Evolutionary conservation across 2,888 invertebrate genomes (phyloP), one percentile per base, ranked within the genome.

Genomic region (Leptinotarsa juncta): DNA sequence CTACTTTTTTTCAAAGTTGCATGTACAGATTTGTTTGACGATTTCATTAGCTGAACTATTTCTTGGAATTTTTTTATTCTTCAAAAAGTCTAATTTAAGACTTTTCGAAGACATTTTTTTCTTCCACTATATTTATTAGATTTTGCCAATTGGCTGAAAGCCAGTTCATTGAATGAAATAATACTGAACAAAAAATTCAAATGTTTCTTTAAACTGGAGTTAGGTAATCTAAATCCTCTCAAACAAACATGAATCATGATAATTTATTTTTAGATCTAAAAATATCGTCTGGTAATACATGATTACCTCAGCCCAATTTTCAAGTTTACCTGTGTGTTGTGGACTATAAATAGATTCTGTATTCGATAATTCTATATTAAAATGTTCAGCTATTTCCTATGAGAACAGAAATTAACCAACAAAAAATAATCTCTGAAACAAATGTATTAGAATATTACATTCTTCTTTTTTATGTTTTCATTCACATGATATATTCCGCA

Each of bases 191-290:
- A 5, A 60, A 60, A 60, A 26, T 60, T 60, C 4, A 15, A 5
- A 20, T 23, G 26, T 20, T 16, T 60, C 4, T 60, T 60, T 14
- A 53, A 53, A 18, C 53, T 18, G 15, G 5, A 60, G 60, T 26
- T 32, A 7, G 1, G 7, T 32, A 32, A 32, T 32, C 7, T 23
- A 60, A 23, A 23, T 60, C 15, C 26, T 60, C 60, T 14, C 23
- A 60, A 26, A 16, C 15, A 15, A 60, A 60, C 16, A 60, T 60
- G 60, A 60, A 60, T 26, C 60, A 26, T 20, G 60, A 26, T 4
- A 23, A 60, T 60, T 60, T 16, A 60, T 60, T 60, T 60, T 60
- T 14, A 12, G 4, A 26, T 60, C 60, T 60, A 60, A 60, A 60
- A 60, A 60, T 60, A 60, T 60, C 60, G 15, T 60, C 23, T 60